phyloP scores from a whole-genome alignment of 2,888 invertebrate species.

The Ryuthela nishihirai region DNA sequence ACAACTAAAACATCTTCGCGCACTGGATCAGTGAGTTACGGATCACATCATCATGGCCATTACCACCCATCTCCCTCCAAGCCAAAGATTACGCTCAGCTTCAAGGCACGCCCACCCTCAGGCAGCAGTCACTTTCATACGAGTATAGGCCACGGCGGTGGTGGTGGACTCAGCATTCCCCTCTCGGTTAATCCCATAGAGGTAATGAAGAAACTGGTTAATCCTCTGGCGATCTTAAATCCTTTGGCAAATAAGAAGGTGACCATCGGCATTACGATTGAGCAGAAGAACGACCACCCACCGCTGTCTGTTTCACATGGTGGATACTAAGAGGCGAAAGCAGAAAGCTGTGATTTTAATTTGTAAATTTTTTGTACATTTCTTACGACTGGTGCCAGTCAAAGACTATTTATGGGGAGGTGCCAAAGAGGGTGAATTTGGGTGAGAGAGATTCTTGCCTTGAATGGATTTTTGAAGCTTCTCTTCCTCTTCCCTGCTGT shows the following conservation, averaged over 20 bases:
- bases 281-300: slow-evolving; percentile 16
- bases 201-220: slow-evolving; percentile 17
- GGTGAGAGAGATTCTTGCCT: no score
- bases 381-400: no score
- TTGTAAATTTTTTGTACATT: no score
- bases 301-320: no score
- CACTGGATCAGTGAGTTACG: slow-evolving; percentile 15
- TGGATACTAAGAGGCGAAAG: no score
- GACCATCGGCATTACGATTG: slow-evolving; percentile 33
- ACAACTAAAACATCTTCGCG: slow-evolving; percentile 12
- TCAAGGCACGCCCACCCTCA: slow-evolving; percentile 20
- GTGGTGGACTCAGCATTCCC: slow-evolving; percentile 19
- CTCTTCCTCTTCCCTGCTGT: no score
- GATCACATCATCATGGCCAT: slow-evolving; percentile 1
- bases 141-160: slow-evolving; percentile 2
- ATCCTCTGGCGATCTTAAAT: slow-evolving; percentile 14
- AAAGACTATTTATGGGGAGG: no score
- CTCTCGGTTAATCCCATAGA: slow-evolving; percentile 22
- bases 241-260: slow-evolving; percentile 30
- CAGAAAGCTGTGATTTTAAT: no score
- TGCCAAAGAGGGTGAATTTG: no score
- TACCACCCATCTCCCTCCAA: slow-evolving; percentile 2
- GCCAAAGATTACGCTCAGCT: slow-evolving; percentile 19
- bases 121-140: no score
- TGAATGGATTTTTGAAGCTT: no score